Evolutionary conservation across 1,140 invertebrate species (phyloP), one percentile per base, ranked within the genome.

Genomic region (Sweltsa coloradensis): DNA sequence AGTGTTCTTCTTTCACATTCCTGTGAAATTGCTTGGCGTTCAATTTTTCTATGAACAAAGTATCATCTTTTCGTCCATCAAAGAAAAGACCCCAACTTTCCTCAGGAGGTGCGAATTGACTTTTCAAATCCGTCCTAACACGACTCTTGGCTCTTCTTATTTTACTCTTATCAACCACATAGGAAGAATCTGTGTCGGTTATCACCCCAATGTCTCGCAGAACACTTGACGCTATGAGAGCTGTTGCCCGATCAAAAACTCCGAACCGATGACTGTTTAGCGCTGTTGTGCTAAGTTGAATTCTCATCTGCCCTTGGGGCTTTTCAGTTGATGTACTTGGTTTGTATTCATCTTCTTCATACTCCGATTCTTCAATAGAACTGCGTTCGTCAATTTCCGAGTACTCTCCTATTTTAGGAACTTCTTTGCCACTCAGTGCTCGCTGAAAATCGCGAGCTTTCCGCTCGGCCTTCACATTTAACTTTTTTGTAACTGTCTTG

Each of bases 51-150:
- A 56, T 54, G n/a, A 37, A 41, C 19, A 53, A 47, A 29, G 60
- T 66, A 49, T 46, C 53, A 26, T 59, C 53, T 49, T 59, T 59
- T 47, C 58, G 45, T 7, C 57, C 58, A 45, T 59, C 55, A 49
- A 57, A 58, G 39, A 57, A 60, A 34, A 59, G 45, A 29, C 46
- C 49, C 11, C 40, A 31, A 29, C 50, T 16, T 36, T 5, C 26
- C 11, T 46, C 7, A 5, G 16, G 27, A 3, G 9, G 3, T n/a
- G 6, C 4, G 21, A 16, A 24, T 16, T 18, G 18, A 41, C 19
- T 36, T 36, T 46, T 6, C 27, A 46, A 21, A 46, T 46, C 47
- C 42, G 49, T 41, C 49, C 55, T 47, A 9, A 45, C 49, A 41
- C 49, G 51, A 14, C 31, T 39, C 45, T 45, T 52, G 51, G 51